Evolutionary conservation across 2,113 vertebrate genomes (phyloP).

Genomic region (Manacus vitellinus): DNA sequence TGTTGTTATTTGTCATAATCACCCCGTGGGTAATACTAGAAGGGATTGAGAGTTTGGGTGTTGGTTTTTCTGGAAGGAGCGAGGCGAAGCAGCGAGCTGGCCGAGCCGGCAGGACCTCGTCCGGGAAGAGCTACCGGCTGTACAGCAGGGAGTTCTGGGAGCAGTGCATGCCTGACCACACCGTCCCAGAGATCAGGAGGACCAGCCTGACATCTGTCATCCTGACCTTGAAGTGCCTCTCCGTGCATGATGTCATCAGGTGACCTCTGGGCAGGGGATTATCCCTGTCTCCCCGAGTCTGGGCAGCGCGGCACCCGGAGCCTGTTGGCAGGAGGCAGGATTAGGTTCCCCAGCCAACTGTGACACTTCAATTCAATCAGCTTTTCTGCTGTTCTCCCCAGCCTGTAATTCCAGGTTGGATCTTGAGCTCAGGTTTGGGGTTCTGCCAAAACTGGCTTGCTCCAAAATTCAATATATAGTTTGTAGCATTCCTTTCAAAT

Average conservation of each 20-base stretch:
- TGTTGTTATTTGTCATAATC: neutral
- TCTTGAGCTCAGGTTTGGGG: neutral
- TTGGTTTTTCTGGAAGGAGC: constrained; percentile 74
- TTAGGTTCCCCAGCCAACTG: neutral
- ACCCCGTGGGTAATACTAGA: neutral
- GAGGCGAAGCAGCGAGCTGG: constrained; percentile 92
- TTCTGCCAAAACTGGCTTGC: neutral
- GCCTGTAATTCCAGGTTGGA: neutral
- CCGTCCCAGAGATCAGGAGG: constrained; percentile 92
- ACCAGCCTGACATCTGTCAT: constrained; percentile 91
- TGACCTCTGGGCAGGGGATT: constrained; percentile 52
- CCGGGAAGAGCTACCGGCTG: constrained; percentile 89
- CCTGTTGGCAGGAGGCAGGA: neutral
- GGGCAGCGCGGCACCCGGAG: neutral
- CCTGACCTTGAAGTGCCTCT: constrained; percentile 94
- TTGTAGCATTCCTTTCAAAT: neutral
- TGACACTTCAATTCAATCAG: neutral
- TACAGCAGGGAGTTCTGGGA: constrained; percentile 93
- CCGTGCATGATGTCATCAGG: constrained; percentile 95
- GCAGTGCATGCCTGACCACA: constrained; percentile 92
- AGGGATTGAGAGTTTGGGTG: neutral
- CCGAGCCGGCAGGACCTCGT: constrained; percentile 88
- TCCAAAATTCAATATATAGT: neutral
- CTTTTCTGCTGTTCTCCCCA: neutral
- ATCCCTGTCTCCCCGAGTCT: neutral